A percentile compares a stretch with the other conserved stretches of the same genome.
These are phyloP conservation scores for Rhegmatorhina hoffmannsi DNA, from an alignment of 2,113 vertebrate species.

Conservation along the genomic window DNA sequence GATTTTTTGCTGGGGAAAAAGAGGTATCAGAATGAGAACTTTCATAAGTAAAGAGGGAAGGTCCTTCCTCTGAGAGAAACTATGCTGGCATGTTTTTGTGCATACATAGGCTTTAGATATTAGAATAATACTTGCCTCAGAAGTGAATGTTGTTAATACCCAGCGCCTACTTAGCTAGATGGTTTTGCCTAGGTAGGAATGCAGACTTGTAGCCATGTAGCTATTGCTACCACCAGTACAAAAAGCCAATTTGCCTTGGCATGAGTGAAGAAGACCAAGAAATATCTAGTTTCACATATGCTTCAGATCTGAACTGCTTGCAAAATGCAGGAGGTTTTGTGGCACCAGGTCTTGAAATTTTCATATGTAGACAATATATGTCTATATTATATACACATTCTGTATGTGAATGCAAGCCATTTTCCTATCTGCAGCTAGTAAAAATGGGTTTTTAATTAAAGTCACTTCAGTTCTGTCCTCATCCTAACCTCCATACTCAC, in stretches of 20 bases:
- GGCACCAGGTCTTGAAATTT: background rate
- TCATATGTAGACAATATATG: background rate
- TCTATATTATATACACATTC: too few species aligned
- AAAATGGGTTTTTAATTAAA: background rate
- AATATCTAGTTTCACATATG: background rate
- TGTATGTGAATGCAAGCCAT: background rate
- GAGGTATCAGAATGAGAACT: background rate
- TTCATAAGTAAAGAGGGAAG: background rate
- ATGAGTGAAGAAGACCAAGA: background rate
- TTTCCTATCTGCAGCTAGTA: slow-evolving; percentile 10
- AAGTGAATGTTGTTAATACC: background rate
- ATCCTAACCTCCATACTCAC: background rate
- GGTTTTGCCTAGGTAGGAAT: slow-evolving; percentile 9
- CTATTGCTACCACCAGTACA: slow-evolving; percentile 19
- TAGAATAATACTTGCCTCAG: slow-evolving; percentile 24
- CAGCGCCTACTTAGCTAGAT: slow-evolving; percentile 31
- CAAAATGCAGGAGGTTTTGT: background rate
- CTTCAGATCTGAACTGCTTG: background rate
- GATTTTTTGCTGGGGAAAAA: background rate
- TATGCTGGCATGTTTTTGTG: slow-evolving; percentile 20
- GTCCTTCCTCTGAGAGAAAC: background rate
- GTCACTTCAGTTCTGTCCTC: background rate
- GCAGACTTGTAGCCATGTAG: background rate
- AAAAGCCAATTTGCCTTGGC: background rate
- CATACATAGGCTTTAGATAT: slow-evolving; percentile 9